These are phyloP conservation scores for Drosophila sturtevanti DNA, from an alignment of 1,140 invertebrate genomes.

Conservation along the genomic window DNA sequence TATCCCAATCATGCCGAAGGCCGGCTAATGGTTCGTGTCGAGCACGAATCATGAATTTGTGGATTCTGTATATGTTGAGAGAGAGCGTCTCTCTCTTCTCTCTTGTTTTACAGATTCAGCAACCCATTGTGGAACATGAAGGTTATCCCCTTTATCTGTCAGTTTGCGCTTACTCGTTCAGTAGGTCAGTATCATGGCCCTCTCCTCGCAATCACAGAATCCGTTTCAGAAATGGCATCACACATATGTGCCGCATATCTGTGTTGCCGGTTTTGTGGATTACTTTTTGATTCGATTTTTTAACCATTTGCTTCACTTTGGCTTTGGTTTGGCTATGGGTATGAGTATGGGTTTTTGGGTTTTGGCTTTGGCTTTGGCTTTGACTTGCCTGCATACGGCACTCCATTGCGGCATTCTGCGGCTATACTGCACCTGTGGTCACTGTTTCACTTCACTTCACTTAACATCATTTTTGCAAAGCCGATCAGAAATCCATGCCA, in stretches of 20 bases:
- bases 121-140: conserved; percentile 34
- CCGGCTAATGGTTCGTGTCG: conserved; percentile 13
- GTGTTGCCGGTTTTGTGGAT: conserved; percentile 56
- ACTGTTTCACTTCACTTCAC: conserved; percentile 26
- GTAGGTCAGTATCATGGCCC: conserved; percentile 62
- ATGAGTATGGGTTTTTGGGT: neutral
- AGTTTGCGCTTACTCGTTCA: conserved; percentile 61
- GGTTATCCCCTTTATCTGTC: neutral
- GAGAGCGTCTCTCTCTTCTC: neutral
- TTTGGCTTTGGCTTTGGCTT: conserved; percentile 25
- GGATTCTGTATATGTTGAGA: conserved; percentile 47
- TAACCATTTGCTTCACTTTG: conserved; percentile 19
- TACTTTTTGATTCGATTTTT: conserved; percentile 52
- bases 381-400: conserved; percentile 19
- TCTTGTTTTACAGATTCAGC: conserved; percentile 58
- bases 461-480: neutral
- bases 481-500: conserved; percentile 21
- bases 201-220: neutral
- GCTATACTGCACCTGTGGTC: conserved; percentile 37
- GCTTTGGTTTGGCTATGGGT: conserved; percentile 24
- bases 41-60: conserved; percentile 20
- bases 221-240: neutral
- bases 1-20: conserved; percentile 10
- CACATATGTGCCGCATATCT: conserved; percentile 41
- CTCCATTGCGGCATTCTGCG: conserved; percentile 27